These are phyloP conservation scores for Syrista parreyssii DNA, from an alignment of 2,888 invertebrate species.

Conservation along the genomic window DNA sequence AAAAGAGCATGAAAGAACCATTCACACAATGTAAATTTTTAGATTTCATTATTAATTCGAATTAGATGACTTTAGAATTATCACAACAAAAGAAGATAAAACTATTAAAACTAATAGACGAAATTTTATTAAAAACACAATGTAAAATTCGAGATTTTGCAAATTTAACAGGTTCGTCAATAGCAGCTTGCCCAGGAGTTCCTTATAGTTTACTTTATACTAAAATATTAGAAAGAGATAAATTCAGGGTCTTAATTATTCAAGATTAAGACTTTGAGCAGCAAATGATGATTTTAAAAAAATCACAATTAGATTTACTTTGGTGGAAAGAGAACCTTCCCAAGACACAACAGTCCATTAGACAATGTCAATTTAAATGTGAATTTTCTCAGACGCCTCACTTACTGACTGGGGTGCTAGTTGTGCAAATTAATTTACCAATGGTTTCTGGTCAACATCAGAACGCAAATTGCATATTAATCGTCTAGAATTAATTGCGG, in stretches of 20 bases:
- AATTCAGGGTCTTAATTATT: conserved; percentile 17
- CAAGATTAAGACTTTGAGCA: conserved; percentile 6
- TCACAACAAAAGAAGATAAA: conserved; percentile 9
- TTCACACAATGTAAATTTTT: conserved; percentile 7
- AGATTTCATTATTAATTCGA: conserved; percentile 14
- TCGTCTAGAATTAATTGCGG: conserved; percentile 5
- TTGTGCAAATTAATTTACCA: neutral
- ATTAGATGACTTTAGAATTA: conserved; percentile 10
- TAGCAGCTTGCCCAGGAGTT: conserved; percentile 37
- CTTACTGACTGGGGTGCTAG: conserved; percentile 18
- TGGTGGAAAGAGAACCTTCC: conserved; percentile 17
- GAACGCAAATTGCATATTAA: conserved; percentile 9
- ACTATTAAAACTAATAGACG: neutral
- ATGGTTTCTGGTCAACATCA: conserved; percentile 8
- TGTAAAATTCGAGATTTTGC: conserved; percentile 35
- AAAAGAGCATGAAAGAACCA: conserved; percentile 9
- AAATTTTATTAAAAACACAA: neutral
- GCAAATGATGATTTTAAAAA: conserved; percentile 8
- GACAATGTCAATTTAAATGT: neutral
- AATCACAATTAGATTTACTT: conserved; percentile 5
- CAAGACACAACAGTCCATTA: neutral
- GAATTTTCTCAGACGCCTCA: conserved; percentile 17
- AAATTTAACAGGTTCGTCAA: conserved; percentile 30
- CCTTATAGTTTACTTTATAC: conserved; percentile 35
- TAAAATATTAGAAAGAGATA: conserved; percentile 28